These are phyloP conservation scores for Lota lota DNA, from an alignment of 2,113 vertebrate species.

Conservation along the genomic window DNA sequence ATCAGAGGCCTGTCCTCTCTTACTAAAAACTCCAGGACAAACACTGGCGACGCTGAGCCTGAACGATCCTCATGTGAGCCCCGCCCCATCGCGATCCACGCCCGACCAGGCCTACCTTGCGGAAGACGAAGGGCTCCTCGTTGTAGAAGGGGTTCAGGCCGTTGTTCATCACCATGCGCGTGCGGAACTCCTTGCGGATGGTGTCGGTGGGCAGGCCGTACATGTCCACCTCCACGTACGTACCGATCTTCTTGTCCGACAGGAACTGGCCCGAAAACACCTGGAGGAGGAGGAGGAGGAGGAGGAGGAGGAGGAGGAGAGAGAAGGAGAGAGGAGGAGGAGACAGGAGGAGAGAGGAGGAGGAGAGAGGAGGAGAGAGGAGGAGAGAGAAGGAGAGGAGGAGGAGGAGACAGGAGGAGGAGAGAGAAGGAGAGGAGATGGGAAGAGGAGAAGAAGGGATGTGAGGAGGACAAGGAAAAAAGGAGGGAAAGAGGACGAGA, in stretches of 20 bases:
- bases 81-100: no score
- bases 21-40: neutral
- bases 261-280: constrained; percentile 98
- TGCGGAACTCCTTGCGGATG: constrained; percentile 96
- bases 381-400: no score
- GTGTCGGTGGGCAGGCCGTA: constrained; percentile 96
- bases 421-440: no score
- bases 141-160: constrained; percentile 98
- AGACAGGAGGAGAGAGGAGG: neutral
- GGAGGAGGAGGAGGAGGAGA: neutral
- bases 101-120: constrained; percentile 79
- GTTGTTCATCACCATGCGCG: constrained; percentile 99
- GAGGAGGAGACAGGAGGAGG: no score
- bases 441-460: no score
- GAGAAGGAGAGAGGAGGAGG: neutral
- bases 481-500: no score
- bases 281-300: constrained; percentile 56
- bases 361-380: neutral
- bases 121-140: constrained; percentile 95
- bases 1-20: no score
- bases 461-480: no score
- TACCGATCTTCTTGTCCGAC: constrained; percentile 97
- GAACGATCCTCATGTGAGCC: neutral
- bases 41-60: neutral
- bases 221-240: constrained; percentile 98